These are phyloP conservation scores for Hormiphora californensis DNA, from an alignment of 37 sponge, comb jelly and placozoan genomes.

Conservation along the genomic window DNA sequence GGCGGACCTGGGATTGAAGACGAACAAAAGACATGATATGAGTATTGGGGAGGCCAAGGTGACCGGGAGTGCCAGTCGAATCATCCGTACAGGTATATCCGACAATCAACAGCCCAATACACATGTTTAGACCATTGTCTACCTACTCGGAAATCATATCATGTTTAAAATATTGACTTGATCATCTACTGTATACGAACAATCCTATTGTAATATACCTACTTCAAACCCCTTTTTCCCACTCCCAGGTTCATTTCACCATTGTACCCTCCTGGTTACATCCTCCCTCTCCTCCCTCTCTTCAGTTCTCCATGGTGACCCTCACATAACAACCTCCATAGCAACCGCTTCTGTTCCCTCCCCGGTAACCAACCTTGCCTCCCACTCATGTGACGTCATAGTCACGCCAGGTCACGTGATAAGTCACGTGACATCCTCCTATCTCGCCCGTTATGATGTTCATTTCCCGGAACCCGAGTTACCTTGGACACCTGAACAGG, in stretches of 20 bases:
- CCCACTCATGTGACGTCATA: background rate
- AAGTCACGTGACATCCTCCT: too few relatives aligned
- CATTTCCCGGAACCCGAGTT: background rate
- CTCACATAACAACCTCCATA: background rate
- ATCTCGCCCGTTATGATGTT: background rate
- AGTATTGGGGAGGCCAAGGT: slow-evolving; percentile 3
- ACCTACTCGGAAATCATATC: too few relatives aligned
- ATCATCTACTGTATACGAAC: too few relatives aligned
- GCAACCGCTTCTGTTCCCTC: slow-evolving; percentile 31
- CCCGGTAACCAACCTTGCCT: background rate
- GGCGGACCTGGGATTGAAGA: background rate
- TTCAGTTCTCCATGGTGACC: background rate
- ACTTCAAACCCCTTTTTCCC: too few relatives aligned
- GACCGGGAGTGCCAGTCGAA: slow-evolving; percentile 21
- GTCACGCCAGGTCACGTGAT: too few relatives aligned
- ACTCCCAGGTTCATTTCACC: slow-evolving; percentile 34
- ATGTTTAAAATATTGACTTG: too few relatives aligned
- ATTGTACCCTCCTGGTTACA: slow-evolving; percentile 27
- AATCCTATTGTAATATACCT: too few relatives aligned
- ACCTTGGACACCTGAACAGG: slow-evolving; percentile 13
- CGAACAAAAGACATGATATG: slow-evolving; percentile 35
- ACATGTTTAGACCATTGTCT: too few relatives aligned
- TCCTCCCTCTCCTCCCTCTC: background rate
- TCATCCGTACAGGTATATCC: slow-evolving; percentile 37
- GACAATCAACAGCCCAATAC: too few relatives aligned